Evolutionary conservation across 2,888 invertebrate genomes (phyloP).

Genomic region (Leucoma salicis): DNA sequence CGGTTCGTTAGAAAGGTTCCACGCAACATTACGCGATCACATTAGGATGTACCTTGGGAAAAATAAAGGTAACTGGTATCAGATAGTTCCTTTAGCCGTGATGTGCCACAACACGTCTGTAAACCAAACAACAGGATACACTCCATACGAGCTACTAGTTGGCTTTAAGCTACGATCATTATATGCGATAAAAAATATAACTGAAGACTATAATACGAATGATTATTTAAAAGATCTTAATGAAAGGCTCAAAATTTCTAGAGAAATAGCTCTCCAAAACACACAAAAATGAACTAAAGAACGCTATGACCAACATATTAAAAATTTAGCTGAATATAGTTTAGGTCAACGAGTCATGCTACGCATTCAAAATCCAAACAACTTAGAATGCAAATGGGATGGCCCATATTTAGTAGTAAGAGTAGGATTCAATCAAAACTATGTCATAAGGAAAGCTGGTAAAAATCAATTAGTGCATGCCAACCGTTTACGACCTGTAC

Average conservation of each 20-base stretch:
- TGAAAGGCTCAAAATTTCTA: no score
- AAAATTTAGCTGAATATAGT: slow-evolving; percentile 29
- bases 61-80: no score
- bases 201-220: no score
- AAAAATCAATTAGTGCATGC: slow-evolving; percentile 29
- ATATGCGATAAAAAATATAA: no score
- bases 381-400: slow-evolving; percentile 41
- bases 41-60: no score
- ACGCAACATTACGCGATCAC: no score
- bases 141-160: no score
- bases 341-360: slow-evolving; percentile 33
- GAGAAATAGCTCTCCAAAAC: no score
- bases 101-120: slow-evolving; percentile 43
- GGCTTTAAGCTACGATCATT: no score
- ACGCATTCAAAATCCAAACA: slow-evolving; percentile 35
- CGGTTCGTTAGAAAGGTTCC: no score
- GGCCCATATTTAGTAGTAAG: slow-evolving; percentile 32
- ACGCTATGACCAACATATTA: slow-evolving; percentile 31
- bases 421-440: slow-evolving; percentile 35
- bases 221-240: no score
- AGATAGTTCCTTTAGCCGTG: slow-evolving; percentile 40
- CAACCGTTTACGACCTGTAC: slow-evolving; percentile 26
- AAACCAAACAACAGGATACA: slow-evolving; percentile 36
- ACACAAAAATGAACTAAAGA: no score
- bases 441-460: slow-evolving; percentile 21